A percentile compares a stretch with the other conserved stretches of the same genome.
phyloP scores from a whole-genome alignment of 1,140 invertebrate species.

The Diorhabda elongata region DNA sequence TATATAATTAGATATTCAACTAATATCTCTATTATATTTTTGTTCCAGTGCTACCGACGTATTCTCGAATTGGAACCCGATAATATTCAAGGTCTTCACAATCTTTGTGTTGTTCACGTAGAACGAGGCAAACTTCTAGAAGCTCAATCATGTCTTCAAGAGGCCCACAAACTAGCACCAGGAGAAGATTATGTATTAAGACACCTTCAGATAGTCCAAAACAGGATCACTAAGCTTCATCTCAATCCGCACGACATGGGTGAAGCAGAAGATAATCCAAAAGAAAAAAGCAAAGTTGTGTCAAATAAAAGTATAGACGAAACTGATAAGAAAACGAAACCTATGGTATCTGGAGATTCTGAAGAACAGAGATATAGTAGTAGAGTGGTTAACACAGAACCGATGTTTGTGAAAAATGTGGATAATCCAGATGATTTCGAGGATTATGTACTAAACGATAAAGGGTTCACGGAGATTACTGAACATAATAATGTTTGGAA shows the following conservation, averaged over 20 bases:
- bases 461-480: conserved; percentile 12
- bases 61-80: conserved; percentile 84
- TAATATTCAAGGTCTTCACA: conserved; percentile 93
- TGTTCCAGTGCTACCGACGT: conserved; percentile 74
- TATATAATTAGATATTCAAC: too few relatives aligned
- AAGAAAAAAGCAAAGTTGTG: conserved; percentile 41
- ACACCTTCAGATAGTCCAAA: conserved; percentile 81
- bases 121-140: conserved; percentile 78
- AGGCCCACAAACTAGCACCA: conserved; percentile 75
- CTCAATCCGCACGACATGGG: conserved; percentile 29
- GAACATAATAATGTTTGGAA: conserved; percentile 32
- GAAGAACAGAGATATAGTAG: conserved; percentile 46
- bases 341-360: conserved; percentile 43
- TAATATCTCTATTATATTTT: not conserved
- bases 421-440: conserved; percentile 37
- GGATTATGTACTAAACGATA: conserved; percentile 26
- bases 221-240: conserved; percentile 56
- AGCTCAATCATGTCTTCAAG: conserved; percentile 79
- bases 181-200: conserved; percentile 85
- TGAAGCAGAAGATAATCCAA: conserved; percentile 27
- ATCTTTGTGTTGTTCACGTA: conserved; percentile 92
- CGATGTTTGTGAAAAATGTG: conserved; percentile 45
- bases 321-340: conserved; percentile 42
- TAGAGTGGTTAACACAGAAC: conserved; percentile 46
- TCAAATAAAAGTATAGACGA: conserved; percentile 45